These are phyloP conservation scores for Poeciliopsis gracilis DNA, from an alignment of 2,797 vertebrate genomes.

Conservation along the genomic window DNA sequence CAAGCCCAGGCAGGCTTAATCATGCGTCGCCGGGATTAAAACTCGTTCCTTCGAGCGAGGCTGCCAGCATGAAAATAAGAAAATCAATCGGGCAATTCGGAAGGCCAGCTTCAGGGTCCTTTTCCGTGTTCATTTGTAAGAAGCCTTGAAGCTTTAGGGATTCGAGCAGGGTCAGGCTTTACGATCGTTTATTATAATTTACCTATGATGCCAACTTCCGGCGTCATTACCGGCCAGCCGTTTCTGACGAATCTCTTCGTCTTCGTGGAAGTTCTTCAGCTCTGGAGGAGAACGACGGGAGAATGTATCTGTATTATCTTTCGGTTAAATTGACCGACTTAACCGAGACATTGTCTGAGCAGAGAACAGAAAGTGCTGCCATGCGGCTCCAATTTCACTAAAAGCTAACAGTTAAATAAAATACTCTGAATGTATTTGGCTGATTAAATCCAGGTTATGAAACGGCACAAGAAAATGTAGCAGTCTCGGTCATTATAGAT, in stretches of 20 bases:
- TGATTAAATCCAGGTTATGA: slow-evolving; percentile 19
- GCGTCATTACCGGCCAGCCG: slow-evolving; percentile 77
- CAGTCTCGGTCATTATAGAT: background rate
- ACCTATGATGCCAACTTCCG: slow-evolving; percentile 78
- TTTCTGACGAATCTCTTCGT: slow-evolving; percentile 80
- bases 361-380: background rate
- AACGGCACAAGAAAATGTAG: background rate
- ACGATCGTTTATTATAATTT: slow-evolving; percentile 89
- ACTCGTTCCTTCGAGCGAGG: slow-evolving; percentile 89
- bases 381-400: slow-evolving; percentile 7
- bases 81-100: slow-evolving; percentile 93
- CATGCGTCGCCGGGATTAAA: slow-evolving; percentile 90
- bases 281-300: slow-evolving; percentile 33
- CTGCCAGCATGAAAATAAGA: slow-evolving; percentile 92
- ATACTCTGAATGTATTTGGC: slow-evolving; percentile 10
- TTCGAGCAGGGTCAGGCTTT: slow-evolving; percentile 51
- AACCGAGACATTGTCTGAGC: slow-evolving; percentile 71
- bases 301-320: slow-evolving; percentile 70
- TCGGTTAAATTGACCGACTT: slow-evolving; percentile 78
- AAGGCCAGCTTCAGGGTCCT: slow-evolving; percentile 75
- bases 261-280: slow-evolving; percentile 64
- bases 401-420: slow-evolving; percentile 18
- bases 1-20: slow-evolving; percentile 75
- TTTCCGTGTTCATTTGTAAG: slow-evolving; percentile 85
- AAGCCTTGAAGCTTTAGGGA: slow-evolving; percentile 82